Conservation (phyloP, 2,797 vertebrate genomes). For the Chelon auratus region DNA sequence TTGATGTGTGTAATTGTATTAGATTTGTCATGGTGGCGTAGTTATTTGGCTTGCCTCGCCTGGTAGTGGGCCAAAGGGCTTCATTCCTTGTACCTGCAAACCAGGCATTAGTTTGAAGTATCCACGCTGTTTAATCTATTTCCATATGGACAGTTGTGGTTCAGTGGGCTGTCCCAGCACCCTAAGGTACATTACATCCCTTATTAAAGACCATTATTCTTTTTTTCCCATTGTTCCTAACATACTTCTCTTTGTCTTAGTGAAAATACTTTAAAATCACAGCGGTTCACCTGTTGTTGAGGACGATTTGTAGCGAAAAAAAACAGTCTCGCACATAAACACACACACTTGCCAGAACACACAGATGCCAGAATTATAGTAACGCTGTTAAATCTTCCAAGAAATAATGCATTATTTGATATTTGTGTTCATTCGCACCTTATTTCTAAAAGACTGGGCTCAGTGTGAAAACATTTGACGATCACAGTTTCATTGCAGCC, state of each 20-base stretch:
- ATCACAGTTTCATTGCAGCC: constrained; percentile 20
- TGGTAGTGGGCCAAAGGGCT: constrained; percentile 53
- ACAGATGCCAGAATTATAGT: constrained; percentile 4
- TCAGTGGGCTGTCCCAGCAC: constrained; percentile 32
- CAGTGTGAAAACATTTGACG: constrained; percentile 41
- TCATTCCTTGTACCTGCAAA: constrained; percentile 55
- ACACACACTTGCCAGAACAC: background rate
- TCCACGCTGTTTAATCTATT: constrained; percentile 62
- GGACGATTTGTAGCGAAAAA: constrained; percentile 18
- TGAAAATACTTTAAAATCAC: background rate
- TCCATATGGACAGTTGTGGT: constrained; percentile 29
- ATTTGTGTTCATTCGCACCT: constrained; percentile 45
- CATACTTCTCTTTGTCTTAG: constrained; percentile 10
- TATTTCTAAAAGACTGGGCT: constrained; percentile 41
- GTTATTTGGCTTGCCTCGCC: constrained; percentile 59
- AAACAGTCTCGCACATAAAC: background rate
- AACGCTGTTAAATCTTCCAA: constrained; percentile 15
- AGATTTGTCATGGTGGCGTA: constrained; percentile 73
- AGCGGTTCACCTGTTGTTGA: constrained; percentile 19
- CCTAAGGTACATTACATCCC: constrained; percentile 27
- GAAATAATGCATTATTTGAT: constrained; percentile 1
- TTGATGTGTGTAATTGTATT: constrained; percentile 79
- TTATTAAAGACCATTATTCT: constrained; percentile 37
- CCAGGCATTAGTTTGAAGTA: constrained; percentile 56
- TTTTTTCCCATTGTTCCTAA: constrained; percentile 46